Conservation (phyloP, 2,797 vertebrate species). For the Aeoliscus strigatus region DNA sequence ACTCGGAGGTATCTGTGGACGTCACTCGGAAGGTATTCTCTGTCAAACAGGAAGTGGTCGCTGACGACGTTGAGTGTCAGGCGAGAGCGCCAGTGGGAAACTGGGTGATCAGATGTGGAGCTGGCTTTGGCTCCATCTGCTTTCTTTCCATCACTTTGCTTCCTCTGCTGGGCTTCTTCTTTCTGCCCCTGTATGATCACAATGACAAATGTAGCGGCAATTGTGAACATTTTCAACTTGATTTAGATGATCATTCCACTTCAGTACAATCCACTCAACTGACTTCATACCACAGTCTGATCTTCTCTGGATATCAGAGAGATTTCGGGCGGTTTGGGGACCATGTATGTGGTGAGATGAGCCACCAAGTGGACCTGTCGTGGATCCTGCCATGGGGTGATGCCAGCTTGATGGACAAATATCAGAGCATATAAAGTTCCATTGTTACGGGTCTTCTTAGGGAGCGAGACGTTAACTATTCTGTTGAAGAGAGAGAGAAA, state of each 20-base stretch:
- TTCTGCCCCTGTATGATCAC: slow-evolving; percentile 29
- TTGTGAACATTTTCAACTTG: too few species aligned
- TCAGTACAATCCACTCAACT: too few species aligned
- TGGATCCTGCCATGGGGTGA: slow-evolving; percentile 88
- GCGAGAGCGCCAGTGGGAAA: slow-evolving; percentile 91
- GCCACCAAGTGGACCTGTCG: slow-evolving; percentile 89
- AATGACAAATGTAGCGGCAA: not conserved
- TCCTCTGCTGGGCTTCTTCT: slow-evolving; percentile 39
- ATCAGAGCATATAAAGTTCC: slow-evolving; percentile 90
- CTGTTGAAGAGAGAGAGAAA: slow-evolving; percentile 53
- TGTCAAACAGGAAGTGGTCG: slow-evolving; percentile 91
- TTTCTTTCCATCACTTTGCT: not conserved
- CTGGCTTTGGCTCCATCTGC: slow-evolving; percentile 13
- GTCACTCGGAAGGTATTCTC: slow-evolving; percentile 85
- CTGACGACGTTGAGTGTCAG: slow-evolving; percentile 90
- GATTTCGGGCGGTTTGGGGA: slow-evolving; percentile 90
- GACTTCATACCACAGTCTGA: slow-evolving; percentile 71
- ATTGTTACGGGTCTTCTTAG: slow-evolving; percentile 94
- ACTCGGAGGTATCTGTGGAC: slow-evolving; percentile 95
- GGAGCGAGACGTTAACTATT: slow-evolving; percentile 90
- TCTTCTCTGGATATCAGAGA: slow-evolving; percentile 88
- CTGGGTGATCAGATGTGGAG: slow-evolving; percentile 62
- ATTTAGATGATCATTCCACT: too few species aligned
- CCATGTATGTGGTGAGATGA: slow-evolving; percentile 92
- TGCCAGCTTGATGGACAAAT: slow-evolving; percentile 89